Evolutionary conservation across 2,888 invertebrate genomes (phyloP).

Genomic region (Cephus runcator): DNA sequence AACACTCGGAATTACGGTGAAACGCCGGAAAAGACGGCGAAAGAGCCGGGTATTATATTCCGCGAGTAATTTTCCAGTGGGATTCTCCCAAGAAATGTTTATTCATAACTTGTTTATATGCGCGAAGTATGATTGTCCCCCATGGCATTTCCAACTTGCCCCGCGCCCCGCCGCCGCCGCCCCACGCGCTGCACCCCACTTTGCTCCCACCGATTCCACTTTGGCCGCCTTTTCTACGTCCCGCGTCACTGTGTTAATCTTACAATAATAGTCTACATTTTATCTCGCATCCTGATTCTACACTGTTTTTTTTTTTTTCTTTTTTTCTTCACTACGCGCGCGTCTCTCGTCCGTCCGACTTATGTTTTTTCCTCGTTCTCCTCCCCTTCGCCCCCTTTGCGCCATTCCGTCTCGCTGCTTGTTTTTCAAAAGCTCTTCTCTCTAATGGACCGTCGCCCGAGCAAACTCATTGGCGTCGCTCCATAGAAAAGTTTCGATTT

Average conservation of each 20-base stretch:
- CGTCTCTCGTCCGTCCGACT: background rate
- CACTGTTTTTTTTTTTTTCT: too few relatives aligned
- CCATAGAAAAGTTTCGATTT: background rate
- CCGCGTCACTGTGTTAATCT: constrained; percentile 29
- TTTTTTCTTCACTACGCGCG: background rate
- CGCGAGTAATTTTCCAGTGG: constrained; percentile 54
- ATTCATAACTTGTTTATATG: constrained; percentile 57
- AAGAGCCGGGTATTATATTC: constrained; percentile 33
- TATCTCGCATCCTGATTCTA: background rate
- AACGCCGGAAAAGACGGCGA: constrained; percentile 14
- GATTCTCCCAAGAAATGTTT: constrained; percentile 52
- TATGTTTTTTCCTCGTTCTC: background rate
- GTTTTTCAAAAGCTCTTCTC: background rate
- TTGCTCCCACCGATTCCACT: constrained; percentile 1
- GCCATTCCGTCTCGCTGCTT: background rate
- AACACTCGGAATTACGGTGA: background rate
- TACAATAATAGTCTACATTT: constrained; percentile 33
- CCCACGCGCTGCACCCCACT: background rate
- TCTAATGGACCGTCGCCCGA: background rate
- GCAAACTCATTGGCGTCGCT: background rate
- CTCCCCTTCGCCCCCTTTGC: background rate
- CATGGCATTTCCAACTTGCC: constrained; percentile 32
- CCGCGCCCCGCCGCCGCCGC: constrained; percentile 18
- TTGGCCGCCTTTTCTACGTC: constrained; percentile 9
- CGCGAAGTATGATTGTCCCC: constrained; percentile 46